phyloP scores from a whole-genome alignment of 2,797 vertebrate genomes.

The Phataginus tetradactyla region DNA sequence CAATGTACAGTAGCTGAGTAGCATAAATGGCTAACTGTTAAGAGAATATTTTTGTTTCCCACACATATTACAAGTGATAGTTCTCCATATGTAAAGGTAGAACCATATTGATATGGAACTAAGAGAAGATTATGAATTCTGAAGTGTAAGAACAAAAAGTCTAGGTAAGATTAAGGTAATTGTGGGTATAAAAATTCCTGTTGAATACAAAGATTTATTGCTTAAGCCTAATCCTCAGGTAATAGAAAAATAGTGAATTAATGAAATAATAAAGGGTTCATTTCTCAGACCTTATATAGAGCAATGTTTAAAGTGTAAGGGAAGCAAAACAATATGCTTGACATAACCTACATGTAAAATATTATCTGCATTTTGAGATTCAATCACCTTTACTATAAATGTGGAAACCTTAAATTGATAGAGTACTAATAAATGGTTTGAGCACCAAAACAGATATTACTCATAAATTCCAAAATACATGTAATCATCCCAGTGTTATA shows the following conservation, averaged over 20 bases:
- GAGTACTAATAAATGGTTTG: neutral
- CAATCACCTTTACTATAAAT: neutral
- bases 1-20: neutral
- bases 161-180: conserved; percentile 58
- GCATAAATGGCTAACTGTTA: neutral
- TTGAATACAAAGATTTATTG: conserved; percentile 56
- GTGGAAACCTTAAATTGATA: neutral
- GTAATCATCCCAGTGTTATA: neutral
- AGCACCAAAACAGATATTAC: conserved; percentile 12
- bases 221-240: conserved; percentile 52
- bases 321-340: conserved; percentile 30
- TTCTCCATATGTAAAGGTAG: neutral
- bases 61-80: neutral
- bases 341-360: conserved; percentile 35
- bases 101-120: conserved; percentile 7
- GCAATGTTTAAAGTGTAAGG: neutral
- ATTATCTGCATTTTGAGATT: conserved; percentile 12
- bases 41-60: neutral
- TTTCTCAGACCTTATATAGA: conserved; percentile 27
- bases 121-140: conserved; percentile 39
- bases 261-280: conserved; percentile 29
- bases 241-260: conserved; percentile 48
- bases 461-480: neutral
- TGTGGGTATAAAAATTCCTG: conserved; percentile 11
- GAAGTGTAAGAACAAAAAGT: conserved; percentile 35